Evolutionary conservation across 2,113 vertebrate genomes (phyloP).

Genomic region (Cichladusa arquata): DNA sequence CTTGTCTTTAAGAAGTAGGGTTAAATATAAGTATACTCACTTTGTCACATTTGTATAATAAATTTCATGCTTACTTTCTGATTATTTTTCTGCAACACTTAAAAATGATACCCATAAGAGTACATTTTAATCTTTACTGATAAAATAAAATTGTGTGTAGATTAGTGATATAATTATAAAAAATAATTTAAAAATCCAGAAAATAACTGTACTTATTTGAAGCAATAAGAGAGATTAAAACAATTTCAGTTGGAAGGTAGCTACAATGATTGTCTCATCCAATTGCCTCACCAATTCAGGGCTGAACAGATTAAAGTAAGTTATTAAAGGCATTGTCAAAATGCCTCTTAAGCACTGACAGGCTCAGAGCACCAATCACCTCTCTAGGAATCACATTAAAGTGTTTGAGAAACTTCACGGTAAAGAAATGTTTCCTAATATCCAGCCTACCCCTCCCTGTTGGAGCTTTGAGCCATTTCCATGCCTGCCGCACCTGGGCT

Average conservation of each 20-base stretch:
- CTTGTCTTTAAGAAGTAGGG: background rate
- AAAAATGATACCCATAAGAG: background rate
- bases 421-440: background rate
- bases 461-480: background rate
- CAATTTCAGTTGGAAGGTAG: background rate
- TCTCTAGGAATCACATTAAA: background rate
- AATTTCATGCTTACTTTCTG: background rate
- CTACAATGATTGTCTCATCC: background rate
- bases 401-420: rapidly evolving
- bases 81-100: background rate
- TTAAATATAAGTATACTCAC: background rate
- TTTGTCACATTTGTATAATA: background rate
- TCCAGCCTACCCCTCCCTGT: background rate
- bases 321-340: background rate
- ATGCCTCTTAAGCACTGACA: background rate
- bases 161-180: background rate
- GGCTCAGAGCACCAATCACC: background rate
- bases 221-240: background rate
- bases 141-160: background rate
- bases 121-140: background rate
- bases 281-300: background rate
- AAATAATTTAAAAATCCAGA: background rate
- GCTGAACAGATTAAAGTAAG: background rate
- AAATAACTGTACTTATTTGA: background rate
- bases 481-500: background rate